phyloP scores from a whole-genome alignment of 2,113 vertebrate species.

The Pelecanoides urinatrix region DNA sequence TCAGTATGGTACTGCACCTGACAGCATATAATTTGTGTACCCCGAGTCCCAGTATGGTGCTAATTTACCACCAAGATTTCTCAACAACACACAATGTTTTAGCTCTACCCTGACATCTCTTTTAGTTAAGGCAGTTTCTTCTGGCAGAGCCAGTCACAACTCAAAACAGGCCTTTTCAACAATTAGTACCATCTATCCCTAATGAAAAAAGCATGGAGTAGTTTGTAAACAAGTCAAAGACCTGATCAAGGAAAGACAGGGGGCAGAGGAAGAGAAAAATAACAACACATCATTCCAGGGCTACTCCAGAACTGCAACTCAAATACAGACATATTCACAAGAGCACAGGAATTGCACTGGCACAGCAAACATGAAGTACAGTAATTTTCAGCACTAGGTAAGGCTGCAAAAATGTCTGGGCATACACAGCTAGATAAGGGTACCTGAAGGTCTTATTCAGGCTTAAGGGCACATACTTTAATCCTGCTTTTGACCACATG shows the following conservation, averaged over 20 bases:
- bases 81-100: not conserved
- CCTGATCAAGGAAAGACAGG: not conserved
- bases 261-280: not conserved
- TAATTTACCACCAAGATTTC: not conserved
- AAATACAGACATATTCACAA: not conserved
- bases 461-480: not conserved
- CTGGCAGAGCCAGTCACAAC: not conserved
- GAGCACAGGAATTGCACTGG: not conserved
- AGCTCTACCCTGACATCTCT: not conserved
- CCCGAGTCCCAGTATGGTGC: accelerated
- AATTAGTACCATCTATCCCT: not conserved
- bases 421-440: not conserved
- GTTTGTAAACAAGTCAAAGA: not conserved
- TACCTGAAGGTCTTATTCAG: not conserved
- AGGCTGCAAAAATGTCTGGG: not conserved
- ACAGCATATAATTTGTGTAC: not conserved
- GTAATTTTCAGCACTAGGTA: not conserved
- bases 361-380: not conserved
- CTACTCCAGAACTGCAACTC: not conserved
- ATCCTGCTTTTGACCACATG: not conserved
- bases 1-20: not conserved
- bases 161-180: not conserved
- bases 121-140: not conserved
- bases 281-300: not conserved
- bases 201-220: not conserved